These are phyloP conservation scores for Drosophila antonietae DNA, from an alignment of 2,888 invertebrate species.

Conservation along the genomic window DNA sequence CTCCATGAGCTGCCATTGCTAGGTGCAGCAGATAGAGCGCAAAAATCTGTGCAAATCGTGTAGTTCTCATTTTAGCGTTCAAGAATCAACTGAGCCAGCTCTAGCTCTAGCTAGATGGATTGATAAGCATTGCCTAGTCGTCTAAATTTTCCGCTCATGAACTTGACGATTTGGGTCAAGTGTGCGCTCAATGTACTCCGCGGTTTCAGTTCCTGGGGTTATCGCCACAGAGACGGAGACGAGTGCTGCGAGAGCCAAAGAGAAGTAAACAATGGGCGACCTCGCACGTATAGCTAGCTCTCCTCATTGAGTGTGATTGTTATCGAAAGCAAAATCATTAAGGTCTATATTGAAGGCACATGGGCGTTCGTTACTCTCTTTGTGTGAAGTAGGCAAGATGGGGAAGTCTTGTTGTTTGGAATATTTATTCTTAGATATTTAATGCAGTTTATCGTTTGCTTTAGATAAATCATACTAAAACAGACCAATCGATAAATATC, in stretches of 20 bases:
- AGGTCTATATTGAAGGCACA: not conserved
- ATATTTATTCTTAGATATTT: too few species aligned
- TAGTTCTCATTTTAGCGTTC: slow-evolving; percentile 57
- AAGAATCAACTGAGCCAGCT: slow-evolving; percentile 49
- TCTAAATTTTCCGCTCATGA: slow-evolving; percentile 55
- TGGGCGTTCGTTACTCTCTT: too few species aligned
- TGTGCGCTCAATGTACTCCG: slow-evolving; percentile 39
- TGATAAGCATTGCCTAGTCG: slow-evolving; percentile 50
- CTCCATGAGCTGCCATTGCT: not conserved
- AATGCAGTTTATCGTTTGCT: too few species aligned
- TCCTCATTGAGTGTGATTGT: not conserved
- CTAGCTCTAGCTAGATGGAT: not conserved
- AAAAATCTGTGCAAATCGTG: slow-evolving; percentile 25
- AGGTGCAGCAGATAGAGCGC: slow-evolving; percentile 16
- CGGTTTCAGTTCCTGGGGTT: slow-evolving; percentile 41
- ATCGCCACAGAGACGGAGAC: slow-evolving; percentile 40
- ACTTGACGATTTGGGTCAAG: slow-evolving; percentile 70
- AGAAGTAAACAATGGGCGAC: slow-evolving; percentile 57
- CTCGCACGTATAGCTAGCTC: slow-evolving; percentile 1
- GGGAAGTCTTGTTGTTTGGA: too few species aligned
- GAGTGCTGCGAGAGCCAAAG: slow-evolving; percentile 6
- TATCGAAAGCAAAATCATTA: not conserved
- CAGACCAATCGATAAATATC: not conserved
- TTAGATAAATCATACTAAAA: too few species aligned
- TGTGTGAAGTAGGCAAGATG: too few species aligned